Evolutionary conservation across 1,140 invertebrate genomes (phyloP), one percentile per base, ranked within the genome.

Genomic region (Acromyrmex echinatior): DNA sequence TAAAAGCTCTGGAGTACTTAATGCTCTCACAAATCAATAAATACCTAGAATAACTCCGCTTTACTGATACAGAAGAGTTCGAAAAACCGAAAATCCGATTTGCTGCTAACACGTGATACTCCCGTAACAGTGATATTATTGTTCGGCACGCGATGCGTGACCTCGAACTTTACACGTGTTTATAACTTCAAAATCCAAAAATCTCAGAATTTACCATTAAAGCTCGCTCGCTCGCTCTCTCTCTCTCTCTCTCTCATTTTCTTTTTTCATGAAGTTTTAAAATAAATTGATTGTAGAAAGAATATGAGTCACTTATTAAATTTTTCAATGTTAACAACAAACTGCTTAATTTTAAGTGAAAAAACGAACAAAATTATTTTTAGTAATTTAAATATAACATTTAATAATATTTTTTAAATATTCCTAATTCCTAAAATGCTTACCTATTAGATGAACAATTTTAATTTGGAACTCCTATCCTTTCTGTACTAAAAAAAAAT

Each of bases 41-140:
- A 53, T 18, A 49, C 35, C 45, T 39, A 35, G 31, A 10, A 49
- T 49, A 51, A 28, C 9, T 78, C 2, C 16, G 74, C n/a, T 77
- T 25, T 16, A n/a, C 9, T 39, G 58, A 62, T 62, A 45, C 14
- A 49, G 28, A 86, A 65, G 25, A 58, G 60, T 66, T 49, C 2
- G 10, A 21, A 39, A 35, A 68, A 10, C 7, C 58, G 58, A 70
- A 16, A 82, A 76, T 39, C 74, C 31, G 58, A 60, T 49, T 82
- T 65, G 14, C 25, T 28, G 58, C 21, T 21, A 71, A 73, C 49
- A 49, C n/a, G 73, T 76, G 45, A 87, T 87, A 86, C 73, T 80
- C 62, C 21, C 28, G 25, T 66, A 51, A 53, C n/a, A 12, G 28
- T 45, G 60, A 56, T 53, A 74, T 31, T 77, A 45, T 25, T 53